These are phyloP conservation scores for Drosophila sucinea DNA, from an alignment of 1,140 invertebrate species.

Conservation along the genomic window DNA sequence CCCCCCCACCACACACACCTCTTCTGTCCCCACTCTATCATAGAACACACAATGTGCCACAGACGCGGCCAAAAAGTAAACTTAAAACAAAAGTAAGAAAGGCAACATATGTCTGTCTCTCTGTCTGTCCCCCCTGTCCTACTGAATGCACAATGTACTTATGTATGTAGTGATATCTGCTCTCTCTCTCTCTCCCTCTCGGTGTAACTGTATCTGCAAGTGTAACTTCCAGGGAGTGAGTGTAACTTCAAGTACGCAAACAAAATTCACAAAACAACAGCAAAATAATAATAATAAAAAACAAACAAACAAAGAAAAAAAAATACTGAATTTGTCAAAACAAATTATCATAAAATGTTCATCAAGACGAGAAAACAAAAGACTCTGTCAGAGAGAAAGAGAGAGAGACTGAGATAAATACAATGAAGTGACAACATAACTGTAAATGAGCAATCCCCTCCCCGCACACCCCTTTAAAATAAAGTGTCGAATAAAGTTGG, in stretches of 20 bases:
- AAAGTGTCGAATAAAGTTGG: not conserved
- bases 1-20: conserved; percentile 41
- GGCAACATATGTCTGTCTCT: conserved; percentile 15
- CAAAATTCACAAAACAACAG: conserved; percentile 26
- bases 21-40: conserved; percentile 6
- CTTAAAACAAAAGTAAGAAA: conserved; percentile 47
- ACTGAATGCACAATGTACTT: conserved; percentile 54
- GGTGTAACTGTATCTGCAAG: not conserved
- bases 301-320: conserved; percentile 52
- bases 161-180: conserved; percentile 2
- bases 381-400: conserved; percentile 13
- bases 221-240: conserved; percentile 3
- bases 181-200: not conserved
- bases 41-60: conserved; percentile 14
- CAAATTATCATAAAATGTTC: conserved; percentile 74
- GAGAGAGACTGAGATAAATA: conserved; percentile 16
- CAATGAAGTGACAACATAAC: conserved; percentile 20
- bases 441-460: conserved; percentile 5
- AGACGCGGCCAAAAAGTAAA: conserved; percentile 45
- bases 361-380: conserved; percentile 41
- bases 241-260: conserved; percentile 14
- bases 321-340: conserved; percentile 65
- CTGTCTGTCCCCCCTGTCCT: conserved; percentile 26
- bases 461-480: conserved; percentile 7
- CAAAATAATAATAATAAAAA: conserved; percentile 53